These are phyloP conservation scores for Gryllus bimaculatus DNA, from an alignment of 1,140 invertebrate genomes.

Conservation along the genomic window DNA sequence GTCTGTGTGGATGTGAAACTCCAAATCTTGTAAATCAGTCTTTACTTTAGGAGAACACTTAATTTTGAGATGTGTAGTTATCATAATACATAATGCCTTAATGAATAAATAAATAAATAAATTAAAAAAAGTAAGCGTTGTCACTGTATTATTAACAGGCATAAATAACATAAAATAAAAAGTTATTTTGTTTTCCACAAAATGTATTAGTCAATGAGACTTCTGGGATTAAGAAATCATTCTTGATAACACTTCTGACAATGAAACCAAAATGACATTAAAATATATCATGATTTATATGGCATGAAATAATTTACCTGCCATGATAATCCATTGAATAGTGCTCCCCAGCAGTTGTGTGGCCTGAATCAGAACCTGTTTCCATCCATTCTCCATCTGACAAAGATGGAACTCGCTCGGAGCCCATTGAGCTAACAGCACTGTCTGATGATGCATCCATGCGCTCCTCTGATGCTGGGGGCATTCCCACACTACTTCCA, in stretches of 20 bases:
- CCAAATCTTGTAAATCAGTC: background rate
- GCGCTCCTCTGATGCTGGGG: conserved; percentile 43
- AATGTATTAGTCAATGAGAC: no score
- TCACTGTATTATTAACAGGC: no score
- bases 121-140: no score
- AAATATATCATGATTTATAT: no score
- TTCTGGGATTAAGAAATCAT: no score
- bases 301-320: conserved; percentile 24
- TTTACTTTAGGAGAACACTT: background rate
- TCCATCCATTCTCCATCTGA: conserved; percentile 86
- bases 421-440: conserved; percentile 84
- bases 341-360: conserved; percentile 47
- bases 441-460: conserved; percentile 76
- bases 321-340: conserved; percentile 43
- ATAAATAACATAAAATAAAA: no score
- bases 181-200: no score
- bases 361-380: conserved; percentile 70
- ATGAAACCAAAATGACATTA: no score
- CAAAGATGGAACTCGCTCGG: conserved; percentile 74
- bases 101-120: no score
- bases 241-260: no score
- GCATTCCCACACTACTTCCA: conserved; percentile 27
- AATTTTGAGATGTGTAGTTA: background rate
- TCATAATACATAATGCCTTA: background rate
- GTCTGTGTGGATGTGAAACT: background rate